Evolutionary conservation across 2,113 vertebrate genomes (phyloP), one percentile per base, ranked within the genome.

Genomic region (Phaetusa simplex): DNA sequence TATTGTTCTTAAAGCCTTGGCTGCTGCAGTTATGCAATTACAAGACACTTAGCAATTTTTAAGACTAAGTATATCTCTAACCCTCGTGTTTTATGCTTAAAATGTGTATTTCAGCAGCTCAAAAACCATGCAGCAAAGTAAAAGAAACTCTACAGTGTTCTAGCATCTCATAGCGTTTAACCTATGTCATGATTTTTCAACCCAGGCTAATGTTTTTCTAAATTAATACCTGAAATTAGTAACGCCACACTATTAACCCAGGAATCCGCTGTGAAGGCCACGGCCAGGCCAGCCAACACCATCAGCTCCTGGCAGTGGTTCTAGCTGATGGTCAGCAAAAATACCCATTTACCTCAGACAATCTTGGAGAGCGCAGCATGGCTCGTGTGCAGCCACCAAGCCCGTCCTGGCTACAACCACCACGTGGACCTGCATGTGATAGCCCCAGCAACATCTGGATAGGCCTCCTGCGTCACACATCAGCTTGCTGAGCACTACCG

Each of bases 301-400:
- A 76, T 26, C 49, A 93, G 34, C 53, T 66, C 27, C 72, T n/a
- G 86, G 83, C 71, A 93, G 36, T 12, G 53, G 26, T 83, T 80
- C 83, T 29, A 69, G 62, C 43, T 80, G 67, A 65, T 3, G 36
- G 26, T 64, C 83, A 81, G 72, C 76, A 95, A 34, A 69, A 90
- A 47, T 2, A n/a, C 4, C 15, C 13, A 3, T 4, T 10, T 0
- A 14, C 5, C 17, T 59, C 2, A 22, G 67, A 29, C 0, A 5
- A 27, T 38, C 26, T 17, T 12, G 32, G 36, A 6, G 9, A 70
- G 43, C 65, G 20, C 26, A 32, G 27, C 2, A 16, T 0, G 2
- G n/a, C 23, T 40, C 27, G 34, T 2, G 5, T 9, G 27, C 20
- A n/a, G 55, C 36, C 74, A 62, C 19, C 47, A 38, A 4, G 4